Conservation (phyloP, 1,140 invertebrate genomes). For the Lordiphosa stackelbergi region DNA sequence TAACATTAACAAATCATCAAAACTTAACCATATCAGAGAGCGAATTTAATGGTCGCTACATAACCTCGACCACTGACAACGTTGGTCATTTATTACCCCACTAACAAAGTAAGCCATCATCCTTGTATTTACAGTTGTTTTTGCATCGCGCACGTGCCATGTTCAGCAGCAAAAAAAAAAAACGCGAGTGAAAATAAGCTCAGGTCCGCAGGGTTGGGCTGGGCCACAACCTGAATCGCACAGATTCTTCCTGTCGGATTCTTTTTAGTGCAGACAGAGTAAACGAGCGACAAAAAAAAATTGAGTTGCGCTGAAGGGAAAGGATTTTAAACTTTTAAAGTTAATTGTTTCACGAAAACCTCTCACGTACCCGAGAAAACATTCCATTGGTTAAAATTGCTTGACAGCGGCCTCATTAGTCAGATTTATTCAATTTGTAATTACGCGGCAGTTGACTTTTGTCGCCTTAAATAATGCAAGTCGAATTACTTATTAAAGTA, state of each 20-base stretch:
- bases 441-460: slow-evolving; percentile 25
- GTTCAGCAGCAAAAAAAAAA: slow-evolving; percentile 23
- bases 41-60: neutral
- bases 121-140: slow-evolving; percentile 67
- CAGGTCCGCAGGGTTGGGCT: slow-evolving; percentile 19
- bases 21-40: neutral
- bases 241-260: slow-evolving; percentile 54
- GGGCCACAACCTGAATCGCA: slow-evolving; percentile 26
- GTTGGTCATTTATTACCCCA: slow-evolving; percentile 61
- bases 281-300: slow-evolving; percentile 36
- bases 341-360: slow-evolving; percentile 36
- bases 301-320: slow-evolving; percentile 9
- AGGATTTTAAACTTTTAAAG: slow-evolving; percentile 14
- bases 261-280: slow-evolving; percentile 42
- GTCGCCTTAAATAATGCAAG: slow-evolving; percentile 43
- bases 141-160: slow-evolving; percentile 43
- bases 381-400: slow-evolving; percentile 4
- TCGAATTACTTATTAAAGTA: slow-evolving; percentile 23
- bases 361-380: slow-evolving; percentile 5
- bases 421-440: slow-evolving; percentile 53
- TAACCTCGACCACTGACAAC: slow-evolving; percentile 1
- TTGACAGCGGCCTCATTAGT: slow-evolving; percentile 3
- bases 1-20: neutral
- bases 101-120: slow-evolving; percentile 65
- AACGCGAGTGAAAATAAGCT: slow-evolving; percentile 31